Evolutionary conservation across 2,113 vertebrate species (phyloP).

Genomic region (Benitochromis conjunctus): DNA sequence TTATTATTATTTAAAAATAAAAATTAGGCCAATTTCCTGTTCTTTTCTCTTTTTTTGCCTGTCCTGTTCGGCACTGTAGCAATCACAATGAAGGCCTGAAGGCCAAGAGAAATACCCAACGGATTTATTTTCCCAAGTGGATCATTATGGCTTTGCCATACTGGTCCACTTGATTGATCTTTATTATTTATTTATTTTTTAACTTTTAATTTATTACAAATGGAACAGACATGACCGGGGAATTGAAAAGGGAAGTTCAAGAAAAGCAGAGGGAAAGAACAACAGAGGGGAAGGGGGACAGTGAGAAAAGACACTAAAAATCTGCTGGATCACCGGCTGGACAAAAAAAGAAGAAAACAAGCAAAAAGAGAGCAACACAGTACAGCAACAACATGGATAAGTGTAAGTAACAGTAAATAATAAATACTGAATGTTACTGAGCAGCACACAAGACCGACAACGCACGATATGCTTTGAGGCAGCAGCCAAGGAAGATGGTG

Average conservation of each 20-base stretch:
- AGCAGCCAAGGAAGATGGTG: too few relatives aligned
- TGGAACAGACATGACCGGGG: background rate
- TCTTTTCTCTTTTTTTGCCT: background rate
- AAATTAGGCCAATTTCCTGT: background rate
- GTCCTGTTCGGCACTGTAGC: background rate
- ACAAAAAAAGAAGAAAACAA: too few relatives aligned
- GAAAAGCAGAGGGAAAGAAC: background rate
- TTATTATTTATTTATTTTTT: background rate
- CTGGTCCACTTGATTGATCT: background rate
- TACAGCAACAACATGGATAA: too few relatives aligned
- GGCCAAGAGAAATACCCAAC: background rate
- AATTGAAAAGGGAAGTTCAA: background rate
- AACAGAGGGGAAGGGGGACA: too few relatives aligned
- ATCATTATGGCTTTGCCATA: background rate
- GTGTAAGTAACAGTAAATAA: too few relatives aligned
- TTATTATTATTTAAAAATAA: background rate
- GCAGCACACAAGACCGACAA: too few relatives aligned
- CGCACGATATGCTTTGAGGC: too few relatives aligned
- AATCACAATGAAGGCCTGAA: too few relatives aligned
- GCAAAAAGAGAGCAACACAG: too few relatives aligned
- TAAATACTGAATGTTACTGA: too few relatives aligned
- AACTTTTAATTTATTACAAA: background rate
- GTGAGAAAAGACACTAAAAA: too few relatives aligned
- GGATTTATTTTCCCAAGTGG: background rate
- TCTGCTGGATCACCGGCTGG: too few relatives aligned